Conservation (phyloP, 2,888 invertebrate genomes). For the Lomographa bimaculata region DNA sequence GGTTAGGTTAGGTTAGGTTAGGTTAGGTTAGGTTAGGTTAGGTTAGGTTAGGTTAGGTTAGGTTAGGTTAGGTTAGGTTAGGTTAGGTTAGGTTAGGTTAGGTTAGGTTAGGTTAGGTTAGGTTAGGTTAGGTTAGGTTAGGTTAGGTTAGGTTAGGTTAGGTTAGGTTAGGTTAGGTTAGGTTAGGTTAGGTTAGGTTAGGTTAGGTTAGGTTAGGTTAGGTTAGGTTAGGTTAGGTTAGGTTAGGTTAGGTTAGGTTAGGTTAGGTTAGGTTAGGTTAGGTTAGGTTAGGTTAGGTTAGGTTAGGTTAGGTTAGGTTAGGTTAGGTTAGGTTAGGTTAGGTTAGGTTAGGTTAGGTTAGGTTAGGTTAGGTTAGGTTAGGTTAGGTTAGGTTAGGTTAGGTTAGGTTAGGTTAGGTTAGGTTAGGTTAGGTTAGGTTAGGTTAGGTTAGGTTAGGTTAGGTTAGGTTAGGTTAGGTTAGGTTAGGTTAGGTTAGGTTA, state of each 20-base stretch:
- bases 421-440: conserved; percentile 30
- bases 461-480: conserved; percentile 27
- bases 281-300: conserved; percentile 30
- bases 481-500: conserved; percentile 29
- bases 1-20: conserved; percentile 27
- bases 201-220: conserved; percentile 31
- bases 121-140: conserved; percentile 32
- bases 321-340: conserved; percentile 30
- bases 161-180: conserved; percentile 30
- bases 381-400: conserved; percentile 33
- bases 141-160: conserved; percentile 30
- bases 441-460: conserved; percentile 29
- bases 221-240: conserved; percentile 30
- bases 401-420: conserved; percentile 30
- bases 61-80: conserved; percentile 32
- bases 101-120: conserved; percentile 31
- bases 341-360: conserved; percentile 31
- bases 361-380: conserved; percentile 32
- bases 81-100: conserved; percentile 33
- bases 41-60: conserved; percentile 28
- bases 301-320: conserved; percentile 30
- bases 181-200: conserved; percentile 31
- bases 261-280: conserved; percentile 30
- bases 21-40: conserved; percentile 26
- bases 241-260: conserved; percentile 30